Base-by-base conservation (phyloP, 2,888 invertebrate genomes). In the Latrodectus hesperus region DNA sequence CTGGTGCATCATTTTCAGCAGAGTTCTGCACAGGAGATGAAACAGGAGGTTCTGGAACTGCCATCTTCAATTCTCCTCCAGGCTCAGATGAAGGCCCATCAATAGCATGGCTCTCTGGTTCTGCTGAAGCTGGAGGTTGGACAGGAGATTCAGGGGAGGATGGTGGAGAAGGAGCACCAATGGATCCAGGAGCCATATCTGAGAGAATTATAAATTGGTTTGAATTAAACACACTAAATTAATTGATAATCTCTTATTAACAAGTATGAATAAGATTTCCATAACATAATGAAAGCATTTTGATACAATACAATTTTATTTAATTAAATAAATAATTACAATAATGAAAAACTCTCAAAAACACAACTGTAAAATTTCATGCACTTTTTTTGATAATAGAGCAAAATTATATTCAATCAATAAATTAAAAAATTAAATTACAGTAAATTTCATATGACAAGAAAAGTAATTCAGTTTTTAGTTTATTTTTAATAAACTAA, bases 61-160 rank as follows among this genome's bases (percentile, higher is more conserved):
- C 9, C 12, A 49, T 26, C 16, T 51, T 67, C 55, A 80, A 51
- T 14, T 85, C 77, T 14, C 22, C 51, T 64, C 67, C 88, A 4
- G 77, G 71, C 52, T 79, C 92, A 89, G 91, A 91, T 2, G 91
- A 26, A 68, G 22, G 73, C n/a, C 60, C 60, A 60, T 60, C 60
- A n/a, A 16, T 60, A 1, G 38, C 4, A 11, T 60, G 60, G 6
- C 12, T 16, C 22, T 22, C 55, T 71, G 71, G 68, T 26, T 91
- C 91, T 64, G 92, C 83, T n/a, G 75, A 4, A 68, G 55, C 71
- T 22, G 51, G 49, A n/a, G 68, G 76, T 9, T 49, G 60, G 12
- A 67, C 81, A 14, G 83, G 81, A 67, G 89, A 81, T 65, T 90
- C 90, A 5, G 90, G 90, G 11, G 89, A 89, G 4, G 90, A 90